phyloP scores from a whole-genome alignment of 2,113 vertebrate genomes.

The Brachionichthys hirsutus region DNA sequence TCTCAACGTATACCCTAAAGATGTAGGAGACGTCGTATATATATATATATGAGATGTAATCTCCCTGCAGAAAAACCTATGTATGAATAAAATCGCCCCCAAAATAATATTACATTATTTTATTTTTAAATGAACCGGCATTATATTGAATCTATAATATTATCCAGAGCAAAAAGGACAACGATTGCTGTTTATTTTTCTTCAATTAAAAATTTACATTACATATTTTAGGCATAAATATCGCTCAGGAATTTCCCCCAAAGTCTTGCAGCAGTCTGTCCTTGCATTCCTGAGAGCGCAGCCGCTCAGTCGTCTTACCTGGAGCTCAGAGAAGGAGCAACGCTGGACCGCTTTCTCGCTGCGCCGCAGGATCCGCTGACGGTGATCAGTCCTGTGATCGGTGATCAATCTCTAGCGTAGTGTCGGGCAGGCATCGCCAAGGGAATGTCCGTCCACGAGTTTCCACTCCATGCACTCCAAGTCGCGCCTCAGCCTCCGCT shows the following conservation, averaged over 20 bases:
- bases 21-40: too few relatives aligned
- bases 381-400: conserved; percentile 37
- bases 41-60: background rate
- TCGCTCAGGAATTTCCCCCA: conserved; percentile 73
- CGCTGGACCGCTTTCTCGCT: conserved; percentile 29
- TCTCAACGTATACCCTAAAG: background rate
- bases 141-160: background rate
- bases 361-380: conserved; percentile 24
- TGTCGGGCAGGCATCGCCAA: conserved; percentile 55
- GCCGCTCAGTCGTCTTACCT: conserved; percentile 67
- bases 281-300: conserved; percentile 70
- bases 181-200: too few relatives aligned
- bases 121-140: too few relatives aligned
- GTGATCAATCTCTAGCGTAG: conserved; percentile 44
- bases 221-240: conserved; percentile 53
- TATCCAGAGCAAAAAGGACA: background rate
- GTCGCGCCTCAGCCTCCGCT: conserved; percentile 46
- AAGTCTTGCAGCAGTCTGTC: conserved; percentile 69
- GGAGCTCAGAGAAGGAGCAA: conserved; percentile 36
- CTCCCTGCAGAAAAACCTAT: background rate
- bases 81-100: background rate
- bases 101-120: background rate
- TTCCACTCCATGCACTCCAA: conserved; percentile 18
- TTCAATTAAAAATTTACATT: too few relatives aligned
- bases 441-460: conserved; percentile 23